These are phyloP conservation scores for Campopleginae sp. DNA, from an alignment of 2,888 invertebrate species.

Conservation along the genomic window DNA sequence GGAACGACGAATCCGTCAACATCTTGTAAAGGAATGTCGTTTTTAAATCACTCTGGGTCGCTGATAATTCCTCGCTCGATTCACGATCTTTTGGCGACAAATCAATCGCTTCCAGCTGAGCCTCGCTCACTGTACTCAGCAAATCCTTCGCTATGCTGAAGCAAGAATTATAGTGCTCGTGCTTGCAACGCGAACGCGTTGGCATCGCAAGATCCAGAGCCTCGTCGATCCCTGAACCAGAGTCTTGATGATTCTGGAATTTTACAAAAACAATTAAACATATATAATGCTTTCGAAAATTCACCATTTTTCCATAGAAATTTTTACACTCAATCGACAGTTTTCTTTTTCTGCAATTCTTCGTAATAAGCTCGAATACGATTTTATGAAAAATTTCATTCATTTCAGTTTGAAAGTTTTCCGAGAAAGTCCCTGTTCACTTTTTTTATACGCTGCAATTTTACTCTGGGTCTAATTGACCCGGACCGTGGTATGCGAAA, in stretches of 20 bases:
- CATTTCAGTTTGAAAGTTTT: no score
- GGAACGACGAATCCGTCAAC: constrained; percentile 79
- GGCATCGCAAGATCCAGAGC: constrained; percentile 66
- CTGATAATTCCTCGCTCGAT: neutral
- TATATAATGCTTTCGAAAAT: neutral
- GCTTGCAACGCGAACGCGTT: constrained; percentile 60
- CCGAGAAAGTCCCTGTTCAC: no score
- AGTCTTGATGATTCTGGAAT: constrained; percentile 18
- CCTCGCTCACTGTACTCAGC: constrained; percentile 30
- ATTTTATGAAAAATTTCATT: neutral
- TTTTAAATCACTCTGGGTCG: constrained; percentile 70
- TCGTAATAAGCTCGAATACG: neutral
- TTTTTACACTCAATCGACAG: no score
- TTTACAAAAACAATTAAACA: neutral
- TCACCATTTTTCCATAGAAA: neutral
- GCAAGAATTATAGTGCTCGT: constrained; percentile 59
- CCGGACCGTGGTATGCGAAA: no score
- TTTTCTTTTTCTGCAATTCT: neutral
- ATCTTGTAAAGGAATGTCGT: constrained; percentile 80
- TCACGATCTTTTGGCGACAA: constrained; percentile 71
- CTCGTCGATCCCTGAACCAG: constrained; percentile 51
- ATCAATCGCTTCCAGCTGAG: constrained; percentile 71
- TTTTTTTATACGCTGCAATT: no score
- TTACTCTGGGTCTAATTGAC: no score
- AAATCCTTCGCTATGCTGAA: constrained; percentile 45